A percentile compares a stretch with the other conserved stretches of the same genome.
These are phyloP conservation scores for Mesodorylaimus sp. DNA, from an alignment of 2,888 invertebrate genomes.

Conservation along the genomic window DNA sequence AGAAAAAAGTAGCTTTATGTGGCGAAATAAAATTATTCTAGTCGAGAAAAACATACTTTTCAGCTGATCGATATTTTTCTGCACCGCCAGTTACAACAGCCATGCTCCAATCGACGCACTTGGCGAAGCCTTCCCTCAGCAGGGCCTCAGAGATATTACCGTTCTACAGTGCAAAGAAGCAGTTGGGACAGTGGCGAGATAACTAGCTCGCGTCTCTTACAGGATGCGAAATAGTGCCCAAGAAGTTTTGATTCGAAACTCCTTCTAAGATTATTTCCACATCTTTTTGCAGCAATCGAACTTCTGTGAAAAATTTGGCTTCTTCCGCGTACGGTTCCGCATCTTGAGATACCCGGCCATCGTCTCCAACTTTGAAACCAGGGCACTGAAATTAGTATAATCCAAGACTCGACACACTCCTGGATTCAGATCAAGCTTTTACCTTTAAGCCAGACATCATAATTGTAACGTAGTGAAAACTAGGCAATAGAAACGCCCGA, in stretches of 20 bases:
- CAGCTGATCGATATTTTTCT: constrained; percentile 61
- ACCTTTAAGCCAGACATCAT: constrained; percentile 75
- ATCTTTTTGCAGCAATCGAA: constrained; percentile 69
- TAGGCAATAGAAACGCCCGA: constrained; percentile 70
- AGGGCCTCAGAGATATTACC: constrained; percentile 82
- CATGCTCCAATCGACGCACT: constrained; percentile 82
- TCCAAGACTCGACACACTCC: background rate
- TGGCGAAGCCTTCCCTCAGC: constrained; percentile 71
- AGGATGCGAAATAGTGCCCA: constrained; percentile 81
- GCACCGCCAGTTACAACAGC: constrained; percentile 59
- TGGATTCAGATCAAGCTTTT: background rate
- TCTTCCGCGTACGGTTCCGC: constrained; percentile 56
- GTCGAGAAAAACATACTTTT: constrained; percentile 40
- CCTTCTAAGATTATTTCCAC: constrained; percentile 60
- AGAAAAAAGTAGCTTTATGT: no score
- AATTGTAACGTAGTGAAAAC: constrained; percentile 71
- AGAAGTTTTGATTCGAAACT: constrained; percentile 73
- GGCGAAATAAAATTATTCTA: no score
- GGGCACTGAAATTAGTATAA: constrained; percentile 31
- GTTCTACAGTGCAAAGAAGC: constrained; percentile 30
- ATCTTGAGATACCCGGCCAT: constrained; percentile 41
- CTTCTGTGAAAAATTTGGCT: constrained; percentile 80
- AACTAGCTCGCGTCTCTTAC: constrained; percentile 35
- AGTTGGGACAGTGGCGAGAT: background rate
- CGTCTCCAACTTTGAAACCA: constrained; percentile 56